Percentiles rank a stretch among this genome's conserved stretches.
Conservation (phyloP, 2,797 vertebrate genomes). For the Pseudopleuronectes americanus region DNA sequence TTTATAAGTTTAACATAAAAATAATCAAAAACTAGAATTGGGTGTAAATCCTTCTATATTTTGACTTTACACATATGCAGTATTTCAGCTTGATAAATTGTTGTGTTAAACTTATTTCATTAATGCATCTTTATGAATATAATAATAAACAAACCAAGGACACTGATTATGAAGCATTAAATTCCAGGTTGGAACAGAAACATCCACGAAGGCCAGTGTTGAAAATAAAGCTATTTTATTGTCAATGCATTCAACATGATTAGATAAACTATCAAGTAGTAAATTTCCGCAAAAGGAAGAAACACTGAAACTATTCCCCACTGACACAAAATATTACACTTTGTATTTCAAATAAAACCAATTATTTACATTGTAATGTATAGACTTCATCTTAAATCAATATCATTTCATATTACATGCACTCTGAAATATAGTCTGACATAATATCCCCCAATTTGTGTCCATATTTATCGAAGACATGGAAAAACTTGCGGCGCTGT, state of each 20-base stretch:
- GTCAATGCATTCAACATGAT: conserved; percentile 99
- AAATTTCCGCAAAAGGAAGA: conserved; percentile 90
- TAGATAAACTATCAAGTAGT: conserved; percentile 99
- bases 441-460: conserved; percentile 77
- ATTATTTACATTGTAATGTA: conserved; percentile 87
- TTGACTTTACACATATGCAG: neutral
- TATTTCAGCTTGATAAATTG: neutral
- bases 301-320: conserved; percentile 94
- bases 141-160: neutral
- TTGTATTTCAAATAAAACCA: conserved; percentile 90
- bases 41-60: neutral
- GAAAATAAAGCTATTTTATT: conserved; percentile 99
- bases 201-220: conserved; percentile 75
- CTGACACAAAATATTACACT: conserved; percentile 97
- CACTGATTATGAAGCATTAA: neutral
- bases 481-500: conserved; percentile 75
- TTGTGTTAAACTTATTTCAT: neutral
- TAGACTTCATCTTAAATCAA: conserved; percentile 89
- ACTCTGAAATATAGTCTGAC: conserved; percentile 87
- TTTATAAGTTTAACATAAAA: neutral
- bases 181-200: neutral
- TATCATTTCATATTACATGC: conserved; percentile 90
- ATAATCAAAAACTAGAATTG: neutral
- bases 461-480: conserved; percentile 77
- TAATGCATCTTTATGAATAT: neutral